Conservation (phyloP, 2,113 vertebrate species). For the Triplophysa tibetana region DNA sequence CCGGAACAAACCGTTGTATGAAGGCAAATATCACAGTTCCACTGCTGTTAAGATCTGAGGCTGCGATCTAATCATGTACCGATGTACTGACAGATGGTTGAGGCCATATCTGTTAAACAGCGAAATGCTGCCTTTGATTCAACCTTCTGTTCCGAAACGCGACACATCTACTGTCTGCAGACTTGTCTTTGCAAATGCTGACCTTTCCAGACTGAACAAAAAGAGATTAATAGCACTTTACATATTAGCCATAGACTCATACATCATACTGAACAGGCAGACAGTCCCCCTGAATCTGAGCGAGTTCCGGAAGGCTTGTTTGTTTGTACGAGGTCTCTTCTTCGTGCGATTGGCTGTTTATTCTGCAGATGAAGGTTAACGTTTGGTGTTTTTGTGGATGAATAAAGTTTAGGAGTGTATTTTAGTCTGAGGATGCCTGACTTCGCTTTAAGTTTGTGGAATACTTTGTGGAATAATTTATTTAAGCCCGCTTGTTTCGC, state of each 20-base stretch:
- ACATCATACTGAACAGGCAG: constrained; percentile 65
- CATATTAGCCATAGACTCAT: constrained; percentile 63
- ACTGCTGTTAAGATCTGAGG: constrained; percentile 3
- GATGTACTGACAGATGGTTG: constrained; percentile 25
- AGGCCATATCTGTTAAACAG: constrained; percentile 20
- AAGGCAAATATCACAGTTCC: constrained; percentile 50
- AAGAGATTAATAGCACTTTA: constrained; percentile 72
- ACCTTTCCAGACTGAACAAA: constrained; percentile 70
- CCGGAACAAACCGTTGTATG: constrained; percentile 41
- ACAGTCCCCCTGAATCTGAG: constrained; percentile 68
- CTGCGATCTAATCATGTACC: background rate
- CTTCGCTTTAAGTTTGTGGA: background rate
- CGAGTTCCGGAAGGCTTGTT: constrained; percentile 40
- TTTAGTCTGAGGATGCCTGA: background rate
- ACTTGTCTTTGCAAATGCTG: constrained; percentile 62
- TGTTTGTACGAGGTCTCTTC: constrained; percentile 33
- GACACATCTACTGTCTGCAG: constrained; percentile 41
- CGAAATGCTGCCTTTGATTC: constrained; percentile 40
- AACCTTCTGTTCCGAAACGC: constrained; percentile 41
- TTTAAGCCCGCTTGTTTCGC: background rate
- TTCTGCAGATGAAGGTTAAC: constrained; percentile 28
- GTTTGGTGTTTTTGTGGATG: constrained; percentile 7
- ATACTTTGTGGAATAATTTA: background rate
- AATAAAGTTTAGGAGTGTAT: constrained; percentile 9
- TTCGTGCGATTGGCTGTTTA: background rate